Evolutionary conservation across 2,888 invertebrate genomes (phyloP).

Genomic region (Conomelus anceps): DNA sequence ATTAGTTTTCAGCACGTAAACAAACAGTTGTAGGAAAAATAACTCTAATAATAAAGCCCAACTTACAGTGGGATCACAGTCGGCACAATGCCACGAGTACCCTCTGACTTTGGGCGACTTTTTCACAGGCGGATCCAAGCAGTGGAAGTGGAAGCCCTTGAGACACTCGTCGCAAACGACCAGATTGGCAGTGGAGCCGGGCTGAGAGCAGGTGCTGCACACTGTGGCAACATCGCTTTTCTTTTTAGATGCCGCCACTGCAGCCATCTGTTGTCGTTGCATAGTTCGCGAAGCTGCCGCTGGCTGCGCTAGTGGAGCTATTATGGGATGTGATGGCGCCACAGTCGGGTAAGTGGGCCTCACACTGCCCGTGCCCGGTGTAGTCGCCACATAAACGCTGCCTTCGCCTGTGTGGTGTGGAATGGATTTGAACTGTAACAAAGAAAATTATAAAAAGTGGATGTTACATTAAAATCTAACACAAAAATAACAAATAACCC

Average conservation of each 20-base stretch:
- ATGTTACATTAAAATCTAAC: too few species aligned
- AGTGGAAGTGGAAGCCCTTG: slow-evolving; percentile 85
- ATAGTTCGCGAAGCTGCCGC: slow-evolving; percentile 15
- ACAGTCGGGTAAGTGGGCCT: slow-evolving; percentile 38
- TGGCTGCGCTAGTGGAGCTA: slow-evolving; percentile 24
- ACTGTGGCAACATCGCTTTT: slow-evolving; percentile 47
- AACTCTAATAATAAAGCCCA: too few species aligned
- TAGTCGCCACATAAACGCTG: slow-evolving; percentile 31
- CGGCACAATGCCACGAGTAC: slow-evolving; percentile 93
- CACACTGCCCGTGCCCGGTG: slow-evolving; percentile 25
- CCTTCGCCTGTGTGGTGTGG: slow-evolving; percentile 63
- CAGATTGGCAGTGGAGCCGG: slow-evolving; percentile 57
- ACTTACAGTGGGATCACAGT: slow-evolving; percentile 86
- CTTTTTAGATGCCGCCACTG: slow-evolving; percentile 39
- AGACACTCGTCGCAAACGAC: slow-evolving; percentile 85
- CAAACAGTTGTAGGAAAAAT: too few species aligned
- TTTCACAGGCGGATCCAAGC: slow-evolving; percentile 87
- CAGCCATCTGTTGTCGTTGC: slow-evolving; percentile 34
- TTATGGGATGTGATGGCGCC: slow-evolving; percentile 25
- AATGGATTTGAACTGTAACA: slow-evolving; percentile 63
- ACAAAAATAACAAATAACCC: too few species aligned
- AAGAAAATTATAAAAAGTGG: background rate
- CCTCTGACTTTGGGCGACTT: slow-evolving; percentile 90
- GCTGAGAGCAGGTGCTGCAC: slow-evolving; percentile 60
- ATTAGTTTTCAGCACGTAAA: too few species aligned